Evolutionary conservation across 92 coral and sea anemone genomes (phyloP).

Genomic region (Isaurus tuberculatus): DNA sequence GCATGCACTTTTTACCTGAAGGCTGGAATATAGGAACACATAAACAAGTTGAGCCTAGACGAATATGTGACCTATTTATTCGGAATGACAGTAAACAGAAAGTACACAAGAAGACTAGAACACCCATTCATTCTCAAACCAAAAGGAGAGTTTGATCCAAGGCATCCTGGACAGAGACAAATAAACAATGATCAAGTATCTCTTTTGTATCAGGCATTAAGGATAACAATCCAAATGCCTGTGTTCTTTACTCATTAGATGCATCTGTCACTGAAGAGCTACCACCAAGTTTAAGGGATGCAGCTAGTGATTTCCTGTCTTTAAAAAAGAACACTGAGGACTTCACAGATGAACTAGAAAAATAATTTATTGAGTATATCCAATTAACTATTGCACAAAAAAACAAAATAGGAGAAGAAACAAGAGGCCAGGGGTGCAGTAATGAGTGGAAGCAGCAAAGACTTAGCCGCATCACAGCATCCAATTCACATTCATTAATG

Average conservation of each 20-base stretch:
- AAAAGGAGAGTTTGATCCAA: constrained; percentile 49
- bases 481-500: constrained; percentile 31
- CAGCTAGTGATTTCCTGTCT: constrained; percentile 50
- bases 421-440: constrained; percentile 50
- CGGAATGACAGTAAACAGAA: too few relatives aligned
- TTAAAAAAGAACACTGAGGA: constrained; percentile 25
- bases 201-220: constrained; percentile 47
- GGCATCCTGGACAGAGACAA: constrained; percentile 39
- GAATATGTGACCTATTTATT: too few relatives aligned
- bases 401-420: constrained; percentile 12
- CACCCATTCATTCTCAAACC: too few relatives aligned
- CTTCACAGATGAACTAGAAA: constrained; percentile 9
- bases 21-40: too few relatives aligned
- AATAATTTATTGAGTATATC: constrained; percentile 43
- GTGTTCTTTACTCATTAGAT: constrained; percentile 59
- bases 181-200: constrained; percentile 49
- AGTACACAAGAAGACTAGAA: too few relatives aligned
- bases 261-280: constrained; percentile 48
- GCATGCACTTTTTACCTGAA: too few relatives aligned
- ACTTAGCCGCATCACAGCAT: constrained; percentile 50
- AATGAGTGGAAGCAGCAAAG: constrained; percentile 47
- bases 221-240: constrained; percentile 42
- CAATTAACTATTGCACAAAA: constrained; percentile 29
- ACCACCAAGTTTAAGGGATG: constrained; percentile 52
- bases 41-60: too few relatives aligned